phyloP scores from a whole-genome alignment of 2,888 invertebrate species.

The Steinernema hermaphroditum region DNA sequence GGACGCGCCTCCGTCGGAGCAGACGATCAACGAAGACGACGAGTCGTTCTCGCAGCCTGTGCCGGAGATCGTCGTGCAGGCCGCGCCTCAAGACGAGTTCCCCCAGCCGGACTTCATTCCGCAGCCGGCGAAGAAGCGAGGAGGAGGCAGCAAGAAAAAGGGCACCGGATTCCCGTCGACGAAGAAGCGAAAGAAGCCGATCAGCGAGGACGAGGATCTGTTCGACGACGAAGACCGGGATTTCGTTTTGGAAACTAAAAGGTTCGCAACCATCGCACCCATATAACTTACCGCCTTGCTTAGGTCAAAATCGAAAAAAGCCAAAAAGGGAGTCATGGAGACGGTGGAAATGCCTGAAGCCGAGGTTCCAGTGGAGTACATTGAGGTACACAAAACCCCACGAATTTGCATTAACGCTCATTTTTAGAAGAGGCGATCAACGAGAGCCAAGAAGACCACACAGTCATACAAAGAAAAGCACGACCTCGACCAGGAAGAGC shows the following conservation, averaged over 20 bases:
- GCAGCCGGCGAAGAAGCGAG: background rate
- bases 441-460: conserved; percentile 1
- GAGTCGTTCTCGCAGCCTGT: conserved; percentile 22
- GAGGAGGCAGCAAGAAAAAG: conserved; percentile 28
- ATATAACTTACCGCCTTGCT: too few species aligned
- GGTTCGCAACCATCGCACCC: too few species aligned
- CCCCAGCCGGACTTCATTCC: background rate
- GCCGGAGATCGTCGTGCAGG: conserved; percentile 8
- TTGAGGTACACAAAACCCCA: background rate
- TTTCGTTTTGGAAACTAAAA: conserved; percentile 28
- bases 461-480: conserved; percentile 39
- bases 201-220: conserved; percentile 23
- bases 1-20: conserved; percentile 26
- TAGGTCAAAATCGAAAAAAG: conserved; percentile 26
- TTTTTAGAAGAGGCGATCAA: conserved; percentile 26
- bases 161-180: background rate
- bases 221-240: conserved; percentile 38
- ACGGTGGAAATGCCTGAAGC: background rate
- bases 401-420: background rate
- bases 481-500: conserved; percentile 39
- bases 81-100: conserved; percentile 22
- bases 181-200: conserved; percentile 33
- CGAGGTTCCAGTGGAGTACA: background rate
- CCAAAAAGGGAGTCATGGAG: conserved; percentile 24
- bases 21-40: conserved; percentile 34